These are phyloP conservation scores for Eriosoma lanigerum DNA, from an alignment of 1,140 invertebrate species.

Conservation along the genomic window DNA sequence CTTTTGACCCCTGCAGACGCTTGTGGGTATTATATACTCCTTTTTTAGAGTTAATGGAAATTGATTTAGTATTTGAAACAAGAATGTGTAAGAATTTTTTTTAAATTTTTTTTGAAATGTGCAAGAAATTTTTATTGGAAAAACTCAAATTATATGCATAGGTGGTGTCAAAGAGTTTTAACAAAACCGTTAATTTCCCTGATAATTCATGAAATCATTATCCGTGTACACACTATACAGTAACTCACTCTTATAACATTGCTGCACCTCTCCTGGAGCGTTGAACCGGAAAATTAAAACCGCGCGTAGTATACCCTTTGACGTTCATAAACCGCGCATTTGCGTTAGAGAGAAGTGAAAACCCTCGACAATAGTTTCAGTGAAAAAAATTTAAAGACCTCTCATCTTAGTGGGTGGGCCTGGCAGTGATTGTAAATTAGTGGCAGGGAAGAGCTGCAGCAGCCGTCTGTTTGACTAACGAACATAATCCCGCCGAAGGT, in stretches of 20 bases:
- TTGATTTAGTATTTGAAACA: no score
- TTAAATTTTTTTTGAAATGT: no score
- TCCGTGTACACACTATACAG: no score
- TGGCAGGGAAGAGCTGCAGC: neutral
- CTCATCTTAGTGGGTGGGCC: slow-evolving; percentile 21
- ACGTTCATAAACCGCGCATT: slow-evolving; percentile 18
- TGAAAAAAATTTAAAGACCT: slow-evolving; percentile 35
- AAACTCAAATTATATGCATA: no score
- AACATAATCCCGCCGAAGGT: slow-evolving; percentile 46
- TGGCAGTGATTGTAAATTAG: slow-evolving; percentile 42
- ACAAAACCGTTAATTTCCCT: neutral
- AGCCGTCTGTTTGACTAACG: slow-evolving; percentile 45
- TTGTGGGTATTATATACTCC: no score
- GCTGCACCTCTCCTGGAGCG: neutral
- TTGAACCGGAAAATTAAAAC: slow-evolving; percentile 48
- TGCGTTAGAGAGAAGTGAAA: neutral
- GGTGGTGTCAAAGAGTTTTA: no score
- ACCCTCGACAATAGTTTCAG: slow-evolving; percentile 1
- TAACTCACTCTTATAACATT: no score
- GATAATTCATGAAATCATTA: neutral
- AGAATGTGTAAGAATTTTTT: no score
- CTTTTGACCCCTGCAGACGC: no score
- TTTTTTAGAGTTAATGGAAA: no score
- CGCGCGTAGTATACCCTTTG: slow-evolving; percentile 5
- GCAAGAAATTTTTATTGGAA: no score